Conservation (phyloP, 2,113 vertebrate species). For the Scytalopus superciliaris region DNA sequence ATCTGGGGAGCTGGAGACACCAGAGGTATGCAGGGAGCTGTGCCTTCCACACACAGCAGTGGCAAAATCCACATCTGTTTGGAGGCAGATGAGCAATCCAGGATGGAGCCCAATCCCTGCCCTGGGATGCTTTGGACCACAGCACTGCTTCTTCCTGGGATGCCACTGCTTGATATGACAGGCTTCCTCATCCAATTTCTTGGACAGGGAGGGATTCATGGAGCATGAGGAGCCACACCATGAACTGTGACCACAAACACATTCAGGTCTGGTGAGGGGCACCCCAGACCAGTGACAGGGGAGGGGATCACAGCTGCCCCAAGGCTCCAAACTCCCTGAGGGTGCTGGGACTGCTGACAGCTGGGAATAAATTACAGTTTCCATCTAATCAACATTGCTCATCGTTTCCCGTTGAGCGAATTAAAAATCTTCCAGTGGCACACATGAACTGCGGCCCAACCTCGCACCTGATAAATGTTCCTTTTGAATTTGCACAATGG, state of each 20-base stretch:
- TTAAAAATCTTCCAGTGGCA: constrained; percentile 10
- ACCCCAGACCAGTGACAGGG: neutral
- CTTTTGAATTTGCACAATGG: neutral
- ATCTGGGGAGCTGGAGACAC: neutral
- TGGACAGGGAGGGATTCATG: neutral
- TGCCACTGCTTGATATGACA: neutral
- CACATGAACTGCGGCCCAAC: neutral
- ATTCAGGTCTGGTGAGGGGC: neutral
- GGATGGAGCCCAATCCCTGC: accelerated
- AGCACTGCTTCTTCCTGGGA: neutral
- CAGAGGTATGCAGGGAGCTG: neutral
- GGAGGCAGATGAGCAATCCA: neutral
- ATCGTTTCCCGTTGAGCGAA: constrained; percentile 1
- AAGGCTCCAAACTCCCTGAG: neutral
- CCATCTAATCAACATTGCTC: constrained; percentile 31
- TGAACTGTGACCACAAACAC: neutral
- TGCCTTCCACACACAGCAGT: accelerated
- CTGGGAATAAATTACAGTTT: neutral
- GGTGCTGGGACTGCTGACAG: neutral
- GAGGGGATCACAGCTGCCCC: neutral
- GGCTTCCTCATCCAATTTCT: neutral
- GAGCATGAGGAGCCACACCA: neutral
- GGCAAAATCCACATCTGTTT: neutral
- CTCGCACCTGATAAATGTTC: neutral
- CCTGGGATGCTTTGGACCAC: accelerated